Percentiles rank a stretch among this genome's conserved stretches.
These are phyloP conservation scores for Aphelinus atriplicis DNA, from an alignment of 1,140 invertebrate species.

Conservation along the genomic window DNA sequence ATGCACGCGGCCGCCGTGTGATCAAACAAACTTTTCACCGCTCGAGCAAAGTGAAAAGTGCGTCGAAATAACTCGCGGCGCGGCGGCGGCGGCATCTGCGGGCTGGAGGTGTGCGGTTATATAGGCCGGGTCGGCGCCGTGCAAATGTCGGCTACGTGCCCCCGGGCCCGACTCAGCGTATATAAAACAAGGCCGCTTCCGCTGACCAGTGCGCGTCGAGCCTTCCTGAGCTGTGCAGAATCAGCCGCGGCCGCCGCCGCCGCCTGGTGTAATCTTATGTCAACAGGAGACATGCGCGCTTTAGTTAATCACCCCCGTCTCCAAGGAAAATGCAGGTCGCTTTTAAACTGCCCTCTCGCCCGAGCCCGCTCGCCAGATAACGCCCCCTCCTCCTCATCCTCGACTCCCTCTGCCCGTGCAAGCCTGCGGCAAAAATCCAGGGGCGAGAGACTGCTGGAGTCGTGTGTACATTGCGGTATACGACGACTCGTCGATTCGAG, in stretches of 20 bases:
- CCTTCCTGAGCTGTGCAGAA: slow-evolving; percentile 45
- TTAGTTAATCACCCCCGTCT: slow-evolving; percentile 27
- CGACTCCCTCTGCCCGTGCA: too few species aligned
- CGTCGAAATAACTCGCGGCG: neutral
- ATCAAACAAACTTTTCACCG: slow-evolving; percentile 34
- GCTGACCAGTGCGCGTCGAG: slow-evolving; percentile 8
- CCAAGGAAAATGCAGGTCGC: slow-evolving; percentile 26
- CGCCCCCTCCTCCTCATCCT: too few species aligned
- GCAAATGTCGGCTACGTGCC: slow-evolving; percentile 63
- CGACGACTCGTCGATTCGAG: too few species aligned
- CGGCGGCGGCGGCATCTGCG: too few species aligned
- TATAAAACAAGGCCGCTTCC: slow-evolving; percentile 60
- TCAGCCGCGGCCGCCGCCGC: slow-evolving; percentile 47
- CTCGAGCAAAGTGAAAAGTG: slow-evolving; percentile 20
- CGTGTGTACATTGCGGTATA: too few species aligned
- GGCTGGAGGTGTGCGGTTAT: too few species aligned
- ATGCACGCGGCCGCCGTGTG: neutral
- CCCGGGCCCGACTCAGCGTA: slow-evolving; percentile 61
- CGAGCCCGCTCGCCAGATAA: too few species aligned
- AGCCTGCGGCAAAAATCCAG: too few species aligned
- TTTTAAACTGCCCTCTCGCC: slow-evolving; percentile 4
- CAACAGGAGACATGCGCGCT: slow-evolving; percentile 53
- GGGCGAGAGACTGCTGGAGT: too few species aligned
- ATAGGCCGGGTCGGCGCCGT: slow-evolving; percentile 30
- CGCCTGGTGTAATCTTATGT: slow-evolving; percentile 54